A percentile compares a stretch with the other conserved stretches of the same genome.
Evolutionary conservation across 37 sponge, comb jelly and placozoan genomes (phyloP).

Genomic region (Petrosia ficiformis): DNA sequence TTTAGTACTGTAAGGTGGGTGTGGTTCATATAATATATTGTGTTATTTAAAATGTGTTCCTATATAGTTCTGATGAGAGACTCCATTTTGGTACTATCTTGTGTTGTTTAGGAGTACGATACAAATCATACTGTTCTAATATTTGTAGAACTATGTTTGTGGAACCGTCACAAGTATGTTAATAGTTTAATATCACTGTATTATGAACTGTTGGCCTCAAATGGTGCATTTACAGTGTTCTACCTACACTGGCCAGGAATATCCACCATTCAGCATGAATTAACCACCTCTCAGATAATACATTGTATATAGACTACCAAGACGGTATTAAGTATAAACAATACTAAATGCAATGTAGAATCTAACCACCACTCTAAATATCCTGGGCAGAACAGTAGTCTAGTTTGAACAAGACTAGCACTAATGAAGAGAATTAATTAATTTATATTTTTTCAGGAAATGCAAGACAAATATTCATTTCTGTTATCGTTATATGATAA

Average conservation of each 20-base stretch:
- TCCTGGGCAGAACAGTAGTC: too few relatives aligned
- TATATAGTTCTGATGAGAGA: constrained; percentile 75
- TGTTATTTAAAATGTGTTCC: too few relatives aligned
- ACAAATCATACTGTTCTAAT: constrained; percentile 94
- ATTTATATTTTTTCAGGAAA: constrained; percentile 70
- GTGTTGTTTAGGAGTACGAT: constrained; percentile 85
- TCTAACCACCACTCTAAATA: too few relatives aligned
- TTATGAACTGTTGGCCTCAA: neutral
- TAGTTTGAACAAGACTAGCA: neutral
- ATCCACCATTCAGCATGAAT: too few relatives aligned
- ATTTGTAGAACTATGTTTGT: constrained; percentile 92
- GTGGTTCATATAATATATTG: too few relatives aligned
- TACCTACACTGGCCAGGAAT: too few relatives aligned
- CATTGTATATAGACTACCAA: too few relatives aligned
- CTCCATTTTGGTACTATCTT: constrained; percentile 91
- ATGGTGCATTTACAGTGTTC: neutral
- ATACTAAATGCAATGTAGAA: too few relatives aligned
- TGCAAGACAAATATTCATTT: constrained; percentile 80
- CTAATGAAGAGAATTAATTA: neutral
- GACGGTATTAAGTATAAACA: too few relatives aligned
- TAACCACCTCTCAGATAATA: too few relatives aligned
- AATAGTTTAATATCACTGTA: neutral
- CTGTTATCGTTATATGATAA: constrained; percentile 78
- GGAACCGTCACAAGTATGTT: constrained; percentile 79
- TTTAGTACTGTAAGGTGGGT: constrained; percentile 93